Evolutionary conservation across 2,888 invertebrate species (phyloP).

Genomic region (Tetragnatha montana): DNA sequence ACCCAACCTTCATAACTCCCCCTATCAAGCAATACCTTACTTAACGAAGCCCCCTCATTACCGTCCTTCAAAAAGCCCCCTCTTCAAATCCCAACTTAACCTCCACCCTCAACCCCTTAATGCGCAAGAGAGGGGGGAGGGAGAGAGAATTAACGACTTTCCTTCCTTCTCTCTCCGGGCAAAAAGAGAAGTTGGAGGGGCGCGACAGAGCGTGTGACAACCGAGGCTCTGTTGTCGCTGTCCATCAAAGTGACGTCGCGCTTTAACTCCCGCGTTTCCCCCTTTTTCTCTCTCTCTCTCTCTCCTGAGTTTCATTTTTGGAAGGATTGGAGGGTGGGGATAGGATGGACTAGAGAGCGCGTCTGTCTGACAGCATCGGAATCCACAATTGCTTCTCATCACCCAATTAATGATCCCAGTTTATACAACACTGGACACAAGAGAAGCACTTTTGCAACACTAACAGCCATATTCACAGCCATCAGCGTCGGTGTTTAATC

Average conservation of each 20-base stretch:
- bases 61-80: constrained; percentile 5
- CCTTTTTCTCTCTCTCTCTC: constrained; percentile 1
- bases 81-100: constrained; percentile 14
- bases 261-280: constrained; percentile 34
- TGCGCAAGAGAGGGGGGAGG: not conserved
- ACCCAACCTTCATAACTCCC: too few species aligned
- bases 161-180: constrained; percentile 32
- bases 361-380: too few species aligned
- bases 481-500: too few species aligned
- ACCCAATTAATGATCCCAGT: too few species aligned
- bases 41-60: not conserved
- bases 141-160: constrained; percentile 38
- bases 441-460: too few species aligned
- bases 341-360: not conserved
- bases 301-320: not conserved
- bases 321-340: not conserved
- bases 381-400: too few species aligned
- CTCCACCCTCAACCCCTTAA: constrained; percentile 43
- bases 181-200: constrained; percentile 46
- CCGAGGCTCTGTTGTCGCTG: constrained; percentile 68
- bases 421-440: too few species aligned
- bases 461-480: too few species aligned
- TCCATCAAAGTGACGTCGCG: constrained; percentile 68
- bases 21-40: not conserved
- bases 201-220: constrained; percentile 65